Percentiles rank a stretch among this genome's conserved stretches.
Conservation (phyloP, 2,797 vertebrate genomes). For the Poeciliopsis gracilis region DNA sequence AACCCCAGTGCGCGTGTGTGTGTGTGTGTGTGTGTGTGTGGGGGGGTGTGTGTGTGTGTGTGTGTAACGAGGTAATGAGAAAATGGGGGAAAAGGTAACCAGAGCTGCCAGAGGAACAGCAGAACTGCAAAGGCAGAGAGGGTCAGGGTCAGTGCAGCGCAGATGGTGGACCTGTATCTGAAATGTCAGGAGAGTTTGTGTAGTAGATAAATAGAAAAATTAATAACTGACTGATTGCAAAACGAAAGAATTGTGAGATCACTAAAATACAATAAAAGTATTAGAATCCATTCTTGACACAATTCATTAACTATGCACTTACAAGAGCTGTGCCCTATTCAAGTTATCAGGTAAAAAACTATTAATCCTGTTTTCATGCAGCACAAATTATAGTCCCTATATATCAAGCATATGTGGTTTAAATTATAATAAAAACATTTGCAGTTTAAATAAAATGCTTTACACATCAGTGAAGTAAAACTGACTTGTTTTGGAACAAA, state of each 20-base stretch:
- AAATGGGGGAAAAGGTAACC: constrained; percentile 8
- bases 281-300: neutral
- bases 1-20: neutral
- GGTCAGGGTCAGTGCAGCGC: constrained; percentile 7
- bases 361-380: constrained; percentile 1
- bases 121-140: constrained; percentile 8
- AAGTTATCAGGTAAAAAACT: neutral
- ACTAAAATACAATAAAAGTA: neutral
- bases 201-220: neutral
- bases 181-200: constrained; percentile 16
- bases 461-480: neutral
- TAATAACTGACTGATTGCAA: constrained; percentile 4
- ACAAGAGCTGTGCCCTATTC: neutral
- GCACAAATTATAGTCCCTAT: neutral
- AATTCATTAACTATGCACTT: neutral
- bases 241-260: constrained; percentile 2
- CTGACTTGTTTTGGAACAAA: neutral
- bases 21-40: no score
- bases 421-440: neutral
- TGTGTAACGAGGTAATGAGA: constrained; percentile 1
- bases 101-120: constrained; percentile 3
- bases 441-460: neutral
- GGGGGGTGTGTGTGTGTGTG: neutral
- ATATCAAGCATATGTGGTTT: neutral
- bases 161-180: constrained; percentile 6